A percentile compares a stretch with the other conserved stretches of the same genome.
phyloP scores from a whole-genome alignment of 2,797 vertebrate species.

The Siniperca obscura region DNA sequence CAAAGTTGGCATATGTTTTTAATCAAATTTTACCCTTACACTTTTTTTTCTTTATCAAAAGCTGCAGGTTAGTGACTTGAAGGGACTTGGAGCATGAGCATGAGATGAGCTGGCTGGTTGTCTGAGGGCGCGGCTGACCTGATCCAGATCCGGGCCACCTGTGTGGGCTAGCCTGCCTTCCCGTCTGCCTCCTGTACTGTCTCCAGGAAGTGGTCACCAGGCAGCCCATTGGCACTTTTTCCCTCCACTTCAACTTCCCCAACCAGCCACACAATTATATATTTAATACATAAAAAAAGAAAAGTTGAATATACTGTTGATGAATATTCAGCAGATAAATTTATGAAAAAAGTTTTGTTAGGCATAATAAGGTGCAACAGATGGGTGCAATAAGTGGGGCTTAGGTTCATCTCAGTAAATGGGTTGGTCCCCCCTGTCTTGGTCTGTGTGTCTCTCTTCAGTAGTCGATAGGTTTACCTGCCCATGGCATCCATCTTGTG shows the following conservation, averaged over 20 bases:
- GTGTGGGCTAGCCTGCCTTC: slow-evolving; percentile 78
- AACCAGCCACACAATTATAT: neutral
- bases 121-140: slow-evolving; percentile 61
- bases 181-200: slow-evolving; percentile 82
- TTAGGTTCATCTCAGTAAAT: slow-evolving; percentile 58
- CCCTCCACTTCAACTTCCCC: slow-evolving; percentile 29
- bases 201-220: slow-evolving; percentile 81
- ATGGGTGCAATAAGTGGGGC: slow-evolving; percentile 30
- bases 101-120: slow-evolving; percentile 66
- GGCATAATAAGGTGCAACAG: slow-evolving; percentile 16
- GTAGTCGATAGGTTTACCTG: slow-evolving; percentile 85
- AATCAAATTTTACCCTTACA: slow-evolving; percentile 38
- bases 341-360: neutral
- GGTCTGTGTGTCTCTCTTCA: slow-evolving; percentile 73
- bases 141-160: slow-evolving; percentile 82
- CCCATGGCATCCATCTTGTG: slow-evolving; percentile 92
- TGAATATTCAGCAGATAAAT: neutral
- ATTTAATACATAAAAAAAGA: neutral
- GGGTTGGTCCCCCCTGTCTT: slow-evolving; percentile 61
- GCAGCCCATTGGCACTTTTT: slow-evolving; percentile 55
- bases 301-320: neutral
- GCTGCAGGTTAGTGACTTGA: slow-evolving; percentile 43
- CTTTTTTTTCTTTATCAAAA: neutral
- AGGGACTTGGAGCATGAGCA: slow-evolving; percentile 47
- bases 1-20: slow-evolving; percentile 56